phyloP scores from a whole-genome alignment of 35 echinoderm and acorn worm species.

The Patiria miniata region DNA sequence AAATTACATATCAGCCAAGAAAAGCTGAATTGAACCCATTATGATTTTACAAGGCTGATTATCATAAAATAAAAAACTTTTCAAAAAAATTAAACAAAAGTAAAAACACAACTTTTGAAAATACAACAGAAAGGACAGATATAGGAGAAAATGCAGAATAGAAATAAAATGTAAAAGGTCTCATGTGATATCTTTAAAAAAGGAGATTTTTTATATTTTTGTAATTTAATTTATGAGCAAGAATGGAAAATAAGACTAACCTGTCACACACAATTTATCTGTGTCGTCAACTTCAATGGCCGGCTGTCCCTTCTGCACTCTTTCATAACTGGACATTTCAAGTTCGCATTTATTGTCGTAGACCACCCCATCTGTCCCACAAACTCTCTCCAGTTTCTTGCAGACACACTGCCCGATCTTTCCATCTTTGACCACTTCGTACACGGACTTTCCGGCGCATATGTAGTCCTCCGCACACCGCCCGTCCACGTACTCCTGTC shows the following conservation, averaged over 20 bases:
- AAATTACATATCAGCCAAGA: too few species aligned
- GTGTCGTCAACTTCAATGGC: slow-evolving; percentile 6
- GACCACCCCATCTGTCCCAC: slow-evolving; percentile 24
- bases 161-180: too few species aligned
- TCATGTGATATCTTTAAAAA: too few species aligned
- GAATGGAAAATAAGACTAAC: not conserved
- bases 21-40: too few species aligned
- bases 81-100: too few species aligned
- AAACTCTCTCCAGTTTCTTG: not conserved
- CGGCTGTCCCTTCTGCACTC: not conserved
- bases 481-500: not conserved
- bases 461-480: slow-evolving; percentile 30
- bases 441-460: slow-evolving; percentile 4
- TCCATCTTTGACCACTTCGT: not conserved
- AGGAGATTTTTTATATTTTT: too few species aligned
- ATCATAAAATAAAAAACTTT: too few species aligned
- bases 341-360: slow-evolving; percentile 14
- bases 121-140: too few species aligned
- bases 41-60: too few species aligned
- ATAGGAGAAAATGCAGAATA: too few species aligned
- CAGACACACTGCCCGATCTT: slow-evolving; percentile 14
- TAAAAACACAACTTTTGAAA: too few species aligned
- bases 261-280: not conserved
- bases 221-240: too few species aligned
- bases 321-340: slow-evolving; percentile 10